A percentile compares a stretch with the other conserved stretches of the same genome.
These are phyloP conservation scores for Lutjanus campechanus DNA, from an alignment of 2,797 vertebrate species.

Conservation along the genomic window DNA sequence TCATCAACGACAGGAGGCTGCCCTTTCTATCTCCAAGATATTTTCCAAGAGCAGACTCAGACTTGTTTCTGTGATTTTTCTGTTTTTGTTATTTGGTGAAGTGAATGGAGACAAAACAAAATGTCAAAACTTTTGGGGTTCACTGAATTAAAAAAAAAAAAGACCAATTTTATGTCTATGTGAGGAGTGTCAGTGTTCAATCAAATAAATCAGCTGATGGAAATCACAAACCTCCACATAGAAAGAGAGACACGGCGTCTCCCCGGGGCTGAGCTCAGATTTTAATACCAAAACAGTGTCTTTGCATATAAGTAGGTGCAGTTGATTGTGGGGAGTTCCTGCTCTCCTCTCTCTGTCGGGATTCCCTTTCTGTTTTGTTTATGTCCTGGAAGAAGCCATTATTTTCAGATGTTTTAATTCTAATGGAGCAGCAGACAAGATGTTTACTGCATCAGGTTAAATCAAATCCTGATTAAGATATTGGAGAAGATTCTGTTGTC, in stretches of 20 bases:
- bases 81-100: background rate
- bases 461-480: background rate
- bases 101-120: background rate
- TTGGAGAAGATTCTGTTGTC: background rate
- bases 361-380: slow-evolving; percentile 11
- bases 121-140: too few species aligned
- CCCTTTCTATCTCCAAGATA: slow-evolving; percentile 7
- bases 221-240: background rate
- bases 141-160: background rate
- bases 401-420: slow-evolving; percentile 1
- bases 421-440: background rate
- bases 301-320: slow-evolving; percentile 18
- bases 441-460: background rate
- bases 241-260: background rate
- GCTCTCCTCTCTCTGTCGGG: background rate
- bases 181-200: background rate
- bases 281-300: slow-evolving; percentile 10
- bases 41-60: slow-evolving; percentile 10
- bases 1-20: slow-evolving; percentile 1
- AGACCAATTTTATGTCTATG: background rate
- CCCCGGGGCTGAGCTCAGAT: background rate
- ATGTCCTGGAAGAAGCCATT: background rate
- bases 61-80: background rate
- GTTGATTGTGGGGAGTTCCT: slow-evolving; percentile 5
- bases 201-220: slow-evolving; percentile 6